phyloP scores from a whole-genome alignment of 2,113 vertebrate genomes.

The Orthonyx spaldingii region DNA sequence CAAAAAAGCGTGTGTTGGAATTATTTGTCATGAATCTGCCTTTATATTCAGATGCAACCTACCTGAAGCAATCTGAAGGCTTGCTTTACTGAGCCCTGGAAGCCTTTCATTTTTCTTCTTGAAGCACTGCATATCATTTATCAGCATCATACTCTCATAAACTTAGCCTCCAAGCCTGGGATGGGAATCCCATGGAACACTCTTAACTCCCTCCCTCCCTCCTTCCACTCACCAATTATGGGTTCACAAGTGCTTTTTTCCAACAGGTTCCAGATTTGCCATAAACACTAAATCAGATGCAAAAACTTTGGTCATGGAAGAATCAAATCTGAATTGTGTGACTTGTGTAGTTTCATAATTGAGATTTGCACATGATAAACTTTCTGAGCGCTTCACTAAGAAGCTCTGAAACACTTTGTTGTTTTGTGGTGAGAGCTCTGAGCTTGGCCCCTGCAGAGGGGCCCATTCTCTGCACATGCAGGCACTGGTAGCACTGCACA shows the following conservation, averaged over 20 bases:
- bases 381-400: background rate
- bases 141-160: background rate
- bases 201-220: background rate
- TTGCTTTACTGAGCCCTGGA: background rate
- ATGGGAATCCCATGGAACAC: background rate
- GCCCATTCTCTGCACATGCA: background rate
- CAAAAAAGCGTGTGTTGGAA: background rate
- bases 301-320: background rate
- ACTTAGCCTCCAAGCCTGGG: background rate
- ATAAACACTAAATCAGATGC: background rate
- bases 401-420: background rate
- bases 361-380: background rate
- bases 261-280: background rate
- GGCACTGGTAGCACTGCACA: background rate
- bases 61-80: background rate
- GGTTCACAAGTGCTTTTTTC: background rate
- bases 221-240: background rate
- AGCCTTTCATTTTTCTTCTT: background rate
- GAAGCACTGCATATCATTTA: background rate
- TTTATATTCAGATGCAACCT: background rate
- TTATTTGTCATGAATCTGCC: background rate
- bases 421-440: background rate
- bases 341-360: background rate
- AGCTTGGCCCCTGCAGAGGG: background rate
- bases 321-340: background rate